A percentile compares a stretch with the other conserved stretches of the same genome.
These are phyloP conservation scores for Arrhamphus sclerolepis DNA, from an alignment of 2,797 vertebrate species.

Conservation along the genomic window DNA sequence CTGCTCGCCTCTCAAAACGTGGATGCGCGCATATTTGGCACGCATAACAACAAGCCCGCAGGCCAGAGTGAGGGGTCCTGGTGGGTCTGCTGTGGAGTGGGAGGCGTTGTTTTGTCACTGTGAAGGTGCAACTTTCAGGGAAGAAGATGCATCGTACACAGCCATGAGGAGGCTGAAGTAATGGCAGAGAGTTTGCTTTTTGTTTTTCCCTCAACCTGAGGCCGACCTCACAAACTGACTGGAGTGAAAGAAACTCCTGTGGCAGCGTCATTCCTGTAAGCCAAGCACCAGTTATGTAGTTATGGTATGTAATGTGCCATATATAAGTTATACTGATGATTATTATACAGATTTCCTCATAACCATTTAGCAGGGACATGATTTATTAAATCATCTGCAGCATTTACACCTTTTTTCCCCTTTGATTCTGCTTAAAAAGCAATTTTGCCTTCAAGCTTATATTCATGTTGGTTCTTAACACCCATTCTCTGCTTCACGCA, in stretches of 20 bases:
- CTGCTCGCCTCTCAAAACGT: slow-evolving; percentile 42
- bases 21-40: slow-evolving; percentile 59
- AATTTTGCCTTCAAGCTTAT: background rate
- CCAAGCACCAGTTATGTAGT: background rate
- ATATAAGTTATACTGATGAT: background rate
- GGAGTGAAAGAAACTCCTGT: slow-evolving; percentile 13
- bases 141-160: slow-evolving; percentile 38
- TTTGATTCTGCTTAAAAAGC: background rate
- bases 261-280: slow-evolving; percentile 21
- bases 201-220: slow-evolving; percentile 42
- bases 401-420: background rate
- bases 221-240: slow-evolving; percentile 38
- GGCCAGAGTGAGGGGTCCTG: slow-evolving; percentile 55
- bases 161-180: slow-evolving; percentile 32
- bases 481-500: slow-evolving; percentile 13
- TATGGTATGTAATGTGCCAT: slow-evolving; percentile 20
- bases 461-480: slow-evolving; percentile 3
- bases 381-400: background rate
- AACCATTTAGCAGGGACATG: background rate
- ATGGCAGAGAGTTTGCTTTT: slow-evolving; percentile 38
- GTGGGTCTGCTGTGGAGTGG: slow-evolving; percentile 67
- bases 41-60: slow-evolving; percentile 55
- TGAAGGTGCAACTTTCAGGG: slow-evolving; percentile 60
- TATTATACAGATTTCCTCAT: background rate
- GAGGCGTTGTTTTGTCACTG: slow-evolving; percentile 68